A percentile compares a stretch with the other conserved stretches of the same genome.
Conservation (phyloP, 1,140 invertebrate genomes). For the Zaprionus nigranus region DNA sequence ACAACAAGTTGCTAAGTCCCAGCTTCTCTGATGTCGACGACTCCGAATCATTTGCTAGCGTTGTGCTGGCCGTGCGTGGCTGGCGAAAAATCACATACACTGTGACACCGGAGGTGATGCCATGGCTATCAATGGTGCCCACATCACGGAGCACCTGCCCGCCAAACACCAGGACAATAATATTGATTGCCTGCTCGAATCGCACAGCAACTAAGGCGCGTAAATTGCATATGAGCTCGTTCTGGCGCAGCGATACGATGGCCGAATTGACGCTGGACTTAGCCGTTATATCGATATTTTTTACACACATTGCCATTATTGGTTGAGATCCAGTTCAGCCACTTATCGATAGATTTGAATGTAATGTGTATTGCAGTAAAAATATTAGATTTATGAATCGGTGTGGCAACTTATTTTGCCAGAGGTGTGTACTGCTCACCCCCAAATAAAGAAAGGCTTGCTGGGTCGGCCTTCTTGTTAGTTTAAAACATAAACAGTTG, state of each 20-base stretch:
- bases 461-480: background rate
- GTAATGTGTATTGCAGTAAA: slow-evolving; percentile 11
- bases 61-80: background rate
- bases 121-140: slow-evolving; percentile 58
- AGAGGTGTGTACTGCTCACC: background rate
- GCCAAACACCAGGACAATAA: slow-evolving; percentile 55
- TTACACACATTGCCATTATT: slow-evolving; percentile 31
- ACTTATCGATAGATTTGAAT: slow-evolving; percentile 11
- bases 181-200: slow-evolving; percentile 51
- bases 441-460: background rate
- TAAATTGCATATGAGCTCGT: slow-evolving; percentile 56
- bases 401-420: slow-evolving; percentile 9
- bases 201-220: slow-evolving; percentile 60
- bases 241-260: slow-evolving; percentile 56
- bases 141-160: slow-evolving; percentile 55
- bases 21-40: background rate
- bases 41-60: background rate
- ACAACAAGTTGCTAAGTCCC: background rate
- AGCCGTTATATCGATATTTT: slow-evolving; percentile 53
- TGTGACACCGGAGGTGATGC: slow-evolving; percentile 65
- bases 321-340: background rate
- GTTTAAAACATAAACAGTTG: background rate
- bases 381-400: slow-evolving; percentile 1
- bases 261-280: slow-evolving; percentile 42
- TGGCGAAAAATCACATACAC: slow-evolving; percentile 57